Base-by-base conservation (phyloP, 2,113 vertebrate species). In the Pyxicephalus adspersus region DNA sequence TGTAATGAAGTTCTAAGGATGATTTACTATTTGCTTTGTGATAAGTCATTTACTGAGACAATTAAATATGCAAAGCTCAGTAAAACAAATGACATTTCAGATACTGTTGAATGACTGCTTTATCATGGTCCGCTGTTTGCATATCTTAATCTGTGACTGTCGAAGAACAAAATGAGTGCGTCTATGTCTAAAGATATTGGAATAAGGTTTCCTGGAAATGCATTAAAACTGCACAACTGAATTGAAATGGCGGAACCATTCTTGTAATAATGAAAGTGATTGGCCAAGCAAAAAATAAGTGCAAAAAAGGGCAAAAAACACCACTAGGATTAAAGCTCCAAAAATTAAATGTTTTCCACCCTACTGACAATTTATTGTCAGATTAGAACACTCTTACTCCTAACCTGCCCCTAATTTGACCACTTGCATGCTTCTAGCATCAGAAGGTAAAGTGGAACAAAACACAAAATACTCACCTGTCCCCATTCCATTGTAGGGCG, bases 31-130 rank as follows among this genome's bases (percentile, higher is more conserved):
- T 86, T 88, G 67, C 81, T 80, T 85, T 90, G 88, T 89, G 88
- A 89, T 87, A 87, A 90, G 86, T 87, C 88, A 91, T 86, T 88
- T 90, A 87, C 89, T 91, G 86, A 86, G 83, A 83, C 64, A 87
- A 89, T 91, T 92, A 89, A 87, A 89, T 91, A 89, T 91, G 89
- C 84, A 91, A 91, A 92, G 85, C 85, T 87, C 83, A 83, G 79
- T 86, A 89, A 91, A 92, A 92, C 90, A 91, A 91, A 89, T 90
- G 89, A 76, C 85, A 86, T 87, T 92, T 85, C 88, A 91, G 84
- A 77, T 84, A 66, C 73, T 61, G 77, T 89, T 91, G 83, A 88
- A 90, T 89, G 90, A 90, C 86, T 76, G 85, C 86, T 91, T 93
- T 88, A 89, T 91, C 57, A 0, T 87, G 90, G 90, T 80, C 80